These are phyloP conservation scores for Agrilus mali DNA, from an alignment of 2,888 invertebrate genomes.

Conservation along the genomic window DNA sequence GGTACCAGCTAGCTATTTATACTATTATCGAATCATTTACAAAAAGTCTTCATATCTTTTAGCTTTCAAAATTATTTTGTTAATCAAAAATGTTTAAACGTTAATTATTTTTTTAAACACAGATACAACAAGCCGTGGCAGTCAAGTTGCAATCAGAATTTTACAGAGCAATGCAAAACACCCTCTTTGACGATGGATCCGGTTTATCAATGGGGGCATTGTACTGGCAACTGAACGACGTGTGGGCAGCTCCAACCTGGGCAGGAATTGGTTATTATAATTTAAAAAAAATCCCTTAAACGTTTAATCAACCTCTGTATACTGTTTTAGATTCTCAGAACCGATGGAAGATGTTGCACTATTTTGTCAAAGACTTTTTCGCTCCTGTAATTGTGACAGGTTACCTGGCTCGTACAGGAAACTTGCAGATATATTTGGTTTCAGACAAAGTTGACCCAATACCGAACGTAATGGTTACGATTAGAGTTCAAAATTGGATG, in stretches of 20 bases:
- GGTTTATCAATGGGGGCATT: conserved; percentile 90
- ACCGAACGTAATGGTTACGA: conserved; percentile 35
- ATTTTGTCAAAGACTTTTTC: conserved; percentile 78
- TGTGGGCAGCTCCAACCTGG: conserved; percentile 97
- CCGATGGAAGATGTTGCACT: conserved; percentile 51
- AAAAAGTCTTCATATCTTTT: no score
- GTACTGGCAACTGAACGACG: conserved; percentile 97
- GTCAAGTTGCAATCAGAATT: conserved; percentile 76
- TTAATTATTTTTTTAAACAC: neutral
- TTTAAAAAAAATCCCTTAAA: neutral
- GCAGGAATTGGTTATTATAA: conserved; percentile 59
- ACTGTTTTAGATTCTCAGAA: conserved; percentile 24
- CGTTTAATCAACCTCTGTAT: neutral
- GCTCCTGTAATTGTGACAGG: conserved; percentile 56
- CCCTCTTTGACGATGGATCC: conserved; percentile 35
- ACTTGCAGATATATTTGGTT: conserved; percentile 45
- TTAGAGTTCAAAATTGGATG: conserved; percentile 46
- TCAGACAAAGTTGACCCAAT: conserved; percentile 40
- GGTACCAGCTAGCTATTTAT: no score
- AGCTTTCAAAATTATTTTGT: no score
- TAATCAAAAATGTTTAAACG: no score
- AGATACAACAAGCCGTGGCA: conserved; percentile 81
- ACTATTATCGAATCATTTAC: no score
- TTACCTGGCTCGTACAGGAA: conserved; percentile 32
- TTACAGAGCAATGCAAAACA: conserved; percentile 51